Base-by-base conservation (phyloP, 2,888 invertebrate genomes). In the Lucinisca nassula region DNA sequence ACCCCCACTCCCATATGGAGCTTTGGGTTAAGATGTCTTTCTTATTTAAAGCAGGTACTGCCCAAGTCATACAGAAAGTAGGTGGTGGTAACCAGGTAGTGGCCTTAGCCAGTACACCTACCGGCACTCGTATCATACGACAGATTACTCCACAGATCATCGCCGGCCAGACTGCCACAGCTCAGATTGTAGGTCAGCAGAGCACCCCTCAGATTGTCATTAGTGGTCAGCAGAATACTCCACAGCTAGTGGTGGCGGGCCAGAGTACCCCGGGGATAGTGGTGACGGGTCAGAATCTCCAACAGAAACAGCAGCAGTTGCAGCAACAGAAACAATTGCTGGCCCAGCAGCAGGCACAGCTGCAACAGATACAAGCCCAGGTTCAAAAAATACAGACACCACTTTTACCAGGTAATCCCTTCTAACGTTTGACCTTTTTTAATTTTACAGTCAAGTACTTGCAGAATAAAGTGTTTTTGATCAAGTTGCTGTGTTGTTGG, bases 351-450 rank as follows among this genome's bases (percentile, higher is more conserved):
- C 88, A 88, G 76, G 85, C 89, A 27, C 86, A 80, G 72, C 78
- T 86, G 70, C 87, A 82, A 98, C 93, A 95, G 96, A 45, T 96
- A 82, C 86, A 91, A 86, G 84, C 90, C 88, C 92, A 91, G 85
- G 82, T 81, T 84, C 86, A 88, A 77, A n/a, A n/a, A n/a, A n/a
- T n/a, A n/a, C 90, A 73, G 73, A n/a, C n/a, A n/a, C n/a, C n/a
- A n/a, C n/a, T n/a, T n/a, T n/a, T n/a, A n/a, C n/a, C n/a, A n/a
- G n/a, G n/a, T n/a, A n/a, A n/a, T n/a, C n/a, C n/a, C n/a, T n/a
- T n/a, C n/a, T n/a, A n/a, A n/a, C n/a, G n/a, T n/a, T n/a, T n/a
- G n/a, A n/a, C n/a, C n/a, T n/a, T n/a, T n/a, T n/a, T n/a, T n/a
- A n/a, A n/a, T n/a, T n/a, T n/a, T n/a, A n/a, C n/a, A n/a, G n/a